phyloP scores from a whole-genome alignment of 2,113 vertebrate species.

The Propithecus coquereli region DNA sequence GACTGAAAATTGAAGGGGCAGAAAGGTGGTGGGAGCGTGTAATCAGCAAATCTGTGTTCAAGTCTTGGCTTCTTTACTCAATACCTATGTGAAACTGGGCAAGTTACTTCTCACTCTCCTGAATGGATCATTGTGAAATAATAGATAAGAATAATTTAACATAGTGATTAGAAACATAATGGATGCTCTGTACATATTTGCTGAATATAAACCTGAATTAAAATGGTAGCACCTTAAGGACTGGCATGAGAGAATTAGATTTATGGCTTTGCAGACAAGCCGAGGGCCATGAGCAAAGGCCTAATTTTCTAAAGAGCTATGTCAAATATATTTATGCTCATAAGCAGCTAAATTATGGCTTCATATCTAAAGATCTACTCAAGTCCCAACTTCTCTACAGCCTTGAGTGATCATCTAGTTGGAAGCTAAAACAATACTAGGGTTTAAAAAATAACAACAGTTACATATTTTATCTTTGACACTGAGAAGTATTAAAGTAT shows the following conservation, averaged over 20 bases:
- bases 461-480: not conserved
- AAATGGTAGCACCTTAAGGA: not conserved
- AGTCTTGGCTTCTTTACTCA: not conserved
- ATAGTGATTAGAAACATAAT: not conserved
- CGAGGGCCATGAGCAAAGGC: not conserved
- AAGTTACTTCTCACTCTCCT: not conserved
- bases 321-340: not conserved
- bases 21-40: not conserved
- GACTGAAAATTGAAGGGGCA: not conserved
- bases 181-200: not conserved
- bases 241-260: not conserved
- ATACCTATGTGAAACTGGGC: not conserved
- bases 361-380: not conserved
- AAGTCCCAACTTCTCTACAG: not conserved
- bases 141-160: not conserved
- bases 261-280: not conserved
- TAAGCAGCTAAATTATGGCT: not conserved
- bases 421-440: not conserved
- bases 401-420: not conserved
- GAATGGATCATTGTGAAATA: not conserved
- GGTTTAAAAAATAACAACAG: not conserved
- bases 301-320: not conserved
- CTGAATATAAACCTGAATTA: not conserved
- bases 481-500: not conserved
- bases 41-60: rapidly evolving